Base-by-base conservation (phyloP, 2,888 invertebrate genomes). In the Drosophila demipolita region DNA sequence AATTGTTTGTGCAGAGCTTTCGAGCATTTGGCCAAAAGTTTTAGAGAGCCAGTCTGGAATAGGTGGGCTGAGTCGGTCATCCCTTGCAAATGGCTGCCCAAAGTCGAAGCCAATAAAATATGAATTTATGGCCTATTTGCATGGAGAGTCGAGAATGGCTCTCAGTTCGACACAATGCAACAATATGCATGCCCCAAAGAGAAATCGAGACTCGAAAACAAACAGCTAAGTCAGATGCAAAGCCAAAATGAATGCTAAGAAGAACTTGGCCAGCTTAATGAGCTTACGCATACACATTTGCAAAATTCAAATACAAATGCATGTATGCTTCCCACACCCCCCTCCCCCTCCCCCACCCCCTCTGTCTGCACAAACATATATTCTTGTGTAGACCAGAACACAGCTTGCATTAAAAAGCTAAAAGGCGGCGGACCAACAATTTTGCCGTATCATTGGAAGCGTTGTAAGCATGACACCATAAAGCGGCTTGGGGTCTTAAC, bases 101-200 rank as follows among this genome's bases (percentile, higher is more conserved):
- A 29, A 29, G 29, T 62, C 66, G 52, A 48, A 45, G 72, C 68
- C 88, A 85, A 88, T 85, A 85, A 86, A 85, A 87, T 85, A 85
- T 86, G 74, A 83, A 83, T 85, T 85, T 87, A 85, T 86, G 82
- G 83, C 78, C 83, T 86, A 85, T 85, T 88, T 85, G 82, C 86
- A 66, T 88, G 83, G 78, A 66, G 60, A 80, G 66, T 66, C 69
- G 58, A 72, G 78, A 54, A 12, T 23, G 15, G 33, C 52, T 35
- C 50, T 59, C 59, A 23, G 50, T 54, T 54, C 36, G 33, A 66
- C 45, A 67, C 75, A 66, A 69, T 68, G 81, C 83, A 75, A 80
- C 81, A 80, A 73, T 71, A 57, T 50, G 38, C 29, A 26, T 45
- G 73, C 67, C 45, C 45, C 45, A 38, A 53, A 61, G 55, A 60